These are phyloP conservation scores for Mactromeris polynyma DNA, from an alignment of 2,888 invertebrate species.

Conservation along the genomic window DNA sequence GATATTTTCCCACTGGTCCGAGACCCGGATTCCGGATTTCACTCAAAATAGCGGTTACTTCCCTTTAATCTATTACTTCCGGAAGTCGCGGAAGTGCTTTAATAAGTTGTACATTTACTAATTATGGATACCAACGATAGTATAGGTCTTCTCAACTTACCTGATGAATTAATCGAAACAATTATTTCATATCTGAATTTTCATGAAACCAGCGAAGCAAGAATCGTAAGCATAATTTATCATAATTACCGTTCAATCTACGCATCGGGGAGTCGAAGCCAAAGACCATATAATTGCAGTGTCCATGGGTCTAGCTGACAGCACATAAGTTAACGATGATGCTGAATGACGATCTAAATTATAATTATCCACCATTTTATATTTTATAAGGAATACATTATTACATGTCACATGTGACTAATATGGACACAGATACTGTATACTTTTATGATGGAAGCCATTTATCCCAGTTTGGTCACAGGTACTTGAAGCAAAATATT, in stretches of 20 bases:
- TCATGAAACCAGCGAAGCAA: constrained; percentile 77
- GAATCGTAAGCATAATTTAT: constrained; percentile 64
- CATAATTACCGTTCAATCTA: not conserved
- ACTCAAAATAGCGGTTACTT: not conserved
- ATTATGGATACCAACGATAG: constrained; percentile 11
- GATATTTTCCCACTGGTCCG: no score
- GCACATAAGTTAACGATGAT: no score
- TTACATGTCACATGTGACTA: no score
- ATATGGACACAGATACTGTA: no score
- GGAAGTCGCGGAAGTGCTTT: not conserved
- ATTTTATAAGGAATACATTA: no score
- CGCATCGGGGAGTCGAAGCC: not conserved
- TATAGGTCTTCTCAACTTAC: constrained; percentile 70
- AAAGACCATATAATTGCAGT: not conserved
- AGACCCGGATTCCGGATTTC: not conserved
- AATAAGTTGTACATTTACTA: not conserved
- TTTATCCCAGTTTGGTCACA: no score
- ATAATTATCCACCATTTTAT: no score
- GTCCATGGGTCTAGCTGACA: not conserved
- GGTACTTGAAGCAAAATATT: no score
- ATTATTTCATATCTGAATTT: constrained; percentile 75
- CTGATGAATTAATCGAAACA: constrained; percentile 77
- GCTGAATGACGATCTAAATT: no score
- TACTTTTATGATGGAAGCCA: no score
- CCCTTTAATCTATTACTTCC: not conserved